Percentiles rank a stretch among this genome's conserved stretches.
Evolutionary conservation across 2,113 vertebrate species (phyloP).

Genomic region (Paratilapia polleni): DNA sequence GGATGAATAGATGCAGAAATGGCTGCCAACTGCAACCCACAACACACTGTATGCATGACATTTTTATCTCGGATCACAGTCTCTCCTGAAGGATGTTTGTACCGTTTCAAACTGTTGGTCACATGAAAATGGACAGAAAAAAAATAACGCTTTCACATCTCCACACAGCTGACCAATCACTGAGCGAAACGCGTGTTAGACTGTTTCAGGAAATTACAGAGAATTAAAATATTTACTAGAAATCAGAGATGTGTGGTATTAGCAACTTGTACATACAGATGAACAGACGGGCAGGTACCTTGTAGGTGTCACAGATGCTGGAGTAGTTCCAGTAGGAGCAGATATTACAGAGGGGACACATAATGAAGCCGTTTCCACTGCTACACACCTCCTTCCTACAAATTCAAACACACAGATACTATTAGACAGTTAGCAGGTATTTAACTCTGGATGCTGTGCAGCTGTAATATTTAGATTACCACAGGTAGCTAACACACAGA

Average conservation of each 20-base stretch:
- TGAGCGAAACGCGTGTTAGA: too few relatives aligned
- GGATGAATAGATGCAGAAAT: too few relatives aligned
- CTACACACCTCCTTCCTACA: constrained; percentile 82
- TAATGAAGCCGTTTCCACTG: constrained; percentile 72
- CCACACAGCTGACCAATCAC: too few relatives aligned
- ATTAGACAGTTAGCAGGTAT: too few relatives aligned
- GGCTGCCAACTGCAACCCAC: too few relatives aligned
- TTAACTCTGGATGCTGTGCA: not conserved
- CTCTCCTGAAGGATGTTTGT: too few relatives aligned
- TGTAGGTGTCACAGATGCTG: constrained; percentile 84
- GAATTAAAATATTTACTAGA: not conserved
- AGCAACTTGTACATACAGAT: not conserved
- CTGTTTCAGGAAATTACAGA: too few relatives aligned
- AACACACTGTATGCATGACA: too few relatives aligned
- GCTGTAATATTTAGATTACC: not conserved
- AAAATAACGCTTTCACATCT: too few relatives aligned
- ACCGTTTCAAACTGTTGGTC: too few relatives aligned
- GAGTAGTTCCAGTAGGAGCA: constrained; percentile 84
- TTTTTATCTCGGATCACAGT: too few relatives aligned
- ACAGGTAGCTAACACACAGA: not conserved
- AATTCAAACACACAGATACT: not conserved
- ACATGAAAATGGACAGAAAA: too few relatives aligned
- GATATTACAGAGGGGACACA: constrained; percentile 83
- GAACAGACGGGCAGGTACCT: constrained; percentile 65
- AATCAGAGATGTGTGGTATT: not conserved